Conservation (phyloP, 2,888 invertebrate genomes). For the Emmelina monodactyla region DNA sequence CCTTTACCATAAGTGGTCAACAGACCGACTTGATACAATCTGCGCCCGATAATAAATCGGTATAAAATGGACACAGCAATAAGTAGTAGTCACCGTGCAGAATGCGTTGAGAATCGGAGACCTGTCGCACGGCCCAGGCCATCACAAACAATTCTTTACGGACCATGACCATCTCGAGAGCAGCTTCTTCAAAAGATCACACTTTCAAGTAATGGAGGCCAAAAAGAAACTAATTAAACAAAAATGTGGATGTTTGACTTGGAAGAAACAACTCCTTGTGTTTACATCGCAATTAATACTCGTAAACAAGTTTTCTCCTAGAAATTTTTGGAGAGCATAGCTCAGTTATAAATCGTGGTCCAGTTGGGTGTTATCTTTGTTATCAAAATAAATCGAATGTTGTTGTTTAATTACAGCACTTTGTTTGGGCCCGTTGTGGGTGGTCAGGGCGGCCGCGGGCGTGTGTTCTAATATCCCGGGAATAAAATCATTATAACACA, state of each 20-base stretch:
- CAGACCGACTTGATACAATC: too few species aligned
- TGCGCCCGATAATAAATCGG: too few species aligned
- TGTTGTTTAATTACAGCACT: conserved; percentile 42
- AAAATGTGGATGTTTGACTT: too few species aligned
- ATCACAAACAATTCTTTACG: conserved; percentile 25
- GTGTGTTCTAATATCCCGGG: conserved; percentile 22
- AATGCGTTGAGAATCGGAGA: conserved; percentile 59
- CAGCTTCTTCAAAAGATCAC: too few species aligned
- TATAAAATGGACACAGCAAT: conserved; percentile 11
- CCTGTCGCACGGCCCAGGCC: conserved; percentile 57
- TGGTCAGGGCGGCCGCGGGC: conserved; percentile 33
- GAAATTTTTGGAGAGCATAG: conserved; percentile 26
- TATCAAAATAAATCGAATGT: conserved; percentile 40
- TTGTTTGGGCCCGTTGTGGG: conserved; percentile 33
- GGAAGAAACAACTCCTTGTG: too few species aligned
- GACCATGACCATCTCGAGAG: conserved; percentile 27
- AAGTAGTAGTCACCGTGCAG: conserved; percentile 31
- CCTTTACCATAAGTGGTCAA: too few species aligned
- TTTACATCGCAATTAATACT: too few species aligned
- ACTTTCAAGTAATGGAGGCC: too few species aligned
- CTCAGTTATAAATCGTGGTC: conserved; percentile 21
- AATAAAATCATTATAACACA: conserved; percentile 29
- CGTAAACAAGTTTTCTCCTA: too few species aligned
- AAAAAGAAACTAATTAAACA: too few species aligned
- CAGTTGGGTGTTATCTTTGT: conserved; percentile 28